Conservation (phyloP, 2,113 vertebrate species). For the Steatornis caripensis region DNA sequence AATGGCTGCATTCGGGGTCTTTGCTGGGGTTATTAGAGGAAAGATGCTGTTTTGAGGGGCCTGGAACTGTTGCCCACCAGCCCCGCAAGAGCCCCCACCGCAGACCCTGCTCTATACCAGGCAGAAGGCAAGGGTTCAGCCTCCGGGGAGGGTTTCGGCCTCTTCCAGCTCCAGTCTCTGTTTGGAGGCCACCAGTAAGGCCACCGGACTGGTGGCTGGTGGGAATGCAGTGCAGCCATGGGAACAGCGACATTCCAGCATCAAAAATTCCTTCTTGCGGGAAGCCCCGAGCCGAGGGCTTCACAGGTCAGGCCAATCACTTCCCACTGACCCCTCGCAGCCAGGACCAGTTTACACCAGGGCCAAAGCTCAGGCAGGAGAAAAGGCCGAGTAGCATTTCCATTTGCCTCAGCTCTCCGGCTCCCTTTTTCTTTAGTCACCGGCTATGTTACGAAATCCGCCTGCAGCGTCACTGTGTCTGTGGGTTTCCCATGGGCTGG, state of each 20-base stretch:
- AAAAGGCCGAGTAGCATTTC: not conserved
- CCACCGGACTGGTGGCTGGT: not conserved
- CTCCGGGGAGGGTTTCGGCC: not conserved
- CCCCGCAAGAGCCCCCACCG: rapidly evolving
- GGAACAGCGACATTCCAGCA: not conserved
- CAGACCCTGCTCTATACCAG: not conserved
- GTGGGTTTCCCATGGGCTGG: conserved; percentile 29
- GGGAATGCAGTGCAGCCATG: not conserved
- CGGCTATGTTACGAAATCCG: not conserved
- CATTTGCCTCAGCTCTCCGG: not conserved
- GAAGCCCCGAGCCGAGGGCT: not conserved
- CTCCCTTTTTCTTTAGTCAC: conserved; percentile 41
- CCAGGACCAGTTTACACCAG: not conserved
- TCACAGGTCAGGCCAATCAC: not conserved
- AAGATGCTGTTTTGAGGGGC: not conserved
- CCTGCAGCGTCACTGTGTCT: not conserved
- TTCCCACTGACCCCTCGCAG: not conserved
- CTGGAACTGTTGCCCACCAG: not conserved
- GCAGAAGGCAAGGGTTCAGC: not conserved
- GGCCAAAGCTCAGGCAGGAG: not conserved
- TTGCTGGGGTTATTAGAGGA: not conserved
- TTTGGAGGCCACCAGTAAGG: not conserved
- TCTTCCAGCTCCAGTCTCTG: not conserved
- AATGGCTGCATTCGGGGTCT: not conserved
- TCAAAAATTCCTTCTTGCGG: not conserved